These are phyloP conservation scores for Deilephila elpenor DNA, from an alignment of 2,888 invertebrate genomes.

Conservation along the genomic window DNA sequence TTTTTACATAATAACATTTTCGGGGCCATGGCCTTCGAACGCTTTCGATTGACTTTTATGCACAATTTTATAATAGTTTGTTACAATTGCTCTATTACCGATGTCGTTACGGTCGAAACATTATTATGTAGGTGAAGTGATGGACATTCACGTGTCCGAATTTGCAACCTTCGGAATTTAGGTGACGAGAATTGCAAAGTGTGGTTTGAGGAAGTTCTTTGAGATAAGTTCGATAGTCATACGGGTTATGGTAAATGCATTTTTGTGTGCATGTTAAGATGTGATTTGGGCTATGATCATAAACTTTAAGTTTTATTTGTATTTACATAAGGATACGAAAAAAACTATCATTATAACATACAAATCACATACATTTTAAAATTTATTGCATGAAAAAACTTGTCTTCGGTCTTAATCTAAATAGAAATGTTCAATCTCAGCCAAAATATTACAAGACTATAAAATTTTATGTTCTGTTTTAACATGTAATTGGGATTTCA, in stretches of 20 bases:
- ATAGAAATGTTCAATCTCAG: too few relatives aligned
- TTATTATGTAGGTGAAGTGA: constrained; percentile 58
- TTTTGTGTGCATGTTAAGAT: too few relatives aligned
- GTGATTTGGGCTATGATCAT: too few relatives aligned
- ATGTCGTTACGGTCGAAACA: constrained; percentile 41
- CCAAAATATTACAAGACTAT: too few relatives aligned
- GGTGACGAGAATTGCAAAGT: constrained; percentile 52
- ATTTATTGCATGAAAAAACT: too few relatives aligned
- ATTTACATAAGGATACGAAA: too few relatives aligned
- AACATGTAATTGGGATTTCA: too few relatives aligned
- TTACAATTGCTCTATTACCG: constrained; percentile 50
- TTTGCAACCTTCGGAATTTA: constrained; percentile 63
- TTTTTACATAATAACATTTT: constrained; percentile 32
- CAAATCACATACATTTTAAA: too few relatives aligned
- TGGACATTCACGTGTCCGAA: constrained; percentile 30
- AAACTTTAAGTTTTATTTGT: too few relatives aligned
- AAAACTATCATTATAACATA: too few relatives aligned
- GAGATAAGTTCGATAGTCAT: not conserved
- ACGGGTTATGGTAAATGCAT: not conserved
- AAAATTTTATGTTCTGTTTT: too few relatives aligned
- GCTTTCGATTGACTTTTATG: constrained; percentile 52
- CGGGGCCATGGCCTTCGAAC: constrained; percentile 51
- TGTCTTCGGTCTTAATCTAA: too few relatives aligned
- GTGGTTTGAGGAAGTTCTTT: not conserved
- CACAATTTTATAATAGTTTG: constrained; percentile 65